Evolutionary conservation across 2,113 vertebrate genomes (phyloP), one percentile per base, ranked within the genome.

Genomic region (Gavia stellata): DNA sequence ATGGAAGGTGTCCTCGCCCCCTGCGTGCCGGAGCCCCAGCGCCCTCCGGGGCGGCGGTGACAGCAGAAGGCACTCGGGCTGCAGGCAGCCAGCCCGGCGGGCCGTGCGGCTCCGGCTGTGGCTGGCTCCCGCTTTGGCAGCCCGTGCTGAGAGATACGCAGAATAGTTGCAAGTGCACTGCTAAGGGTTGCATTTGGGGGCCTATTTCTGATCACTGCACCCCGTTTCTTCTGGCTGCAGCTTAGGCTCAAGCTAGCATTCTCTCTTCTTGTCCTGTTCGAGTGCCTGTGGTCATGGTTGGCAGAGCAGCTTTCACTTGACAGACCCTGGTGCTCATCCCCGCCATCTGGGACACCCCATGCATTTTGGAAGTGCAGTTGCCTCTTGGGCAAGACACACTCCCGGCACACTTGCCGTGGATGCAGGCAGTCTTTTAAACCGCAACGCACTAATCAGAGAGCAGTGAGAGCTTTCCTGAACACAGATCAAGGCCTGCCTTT

Each of bases 1-100:
- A 2, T 4, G 40, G 16, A 9, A 16, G 36, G 10, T 2, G 10
- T 21, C 2, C 36, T 50, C 12, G 4, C 29, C 23, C 53, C 34
- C 49, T 1, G 13, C 17, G 36, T 26, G 75, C 47, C 18, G 17
- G 38, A 6, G 6, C 10, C 26, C 44, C 13, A 7, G 33, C 17
- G 38, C 18, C 29, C 50, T 4, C 45, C 34, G 1, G 72, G 66
- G 66, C 38, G 9, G 19, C 23, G 0, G 86, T 20, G 85, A 90
- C 96, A 62, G 94, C 93, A 96, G 96, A 93, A 92, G 96, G 92
- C 94, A 93, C 85, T 82, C 92, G 17, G 92, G 96, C 94, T 93
- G 88, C 93, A 82, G 88, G 73, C 81, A 71, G 62, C 9, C 45
- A 38, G 53, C 63, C 56, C 14, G 9, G 36, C 9, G 49, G 59